Evolutionary conservation across 2,113 vertebrate species (phyloP), one percentile per base, ranked within the genome.

Genomic region (Onychostoma macrolepis): DNA sequence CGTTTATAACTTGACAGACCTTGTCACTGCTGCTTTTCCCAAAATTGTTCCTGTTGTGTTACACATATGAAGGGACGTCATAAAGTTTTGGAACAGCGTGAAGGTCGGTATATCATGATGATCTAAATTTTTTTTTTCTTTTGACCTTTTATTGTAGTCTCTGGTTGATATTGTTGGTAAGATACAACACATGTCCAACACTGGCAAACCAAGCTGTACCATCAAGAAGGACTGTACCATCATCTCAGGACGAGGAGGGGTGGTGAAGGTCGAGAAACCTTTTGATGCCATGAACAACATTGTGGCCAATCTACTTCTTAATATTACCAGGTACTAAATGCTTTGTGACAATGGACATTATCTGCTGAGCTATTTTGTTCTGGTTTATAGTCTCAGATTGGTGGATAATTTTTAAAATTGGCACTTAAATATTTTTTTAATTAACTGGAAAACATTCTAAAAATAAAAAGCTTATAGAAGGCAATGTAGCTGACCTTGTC

Each of bases 221-320:
- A 92, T 98, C 89, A 98, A 95, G 89, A 96, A 89, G 78, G 94
- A 93, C 90, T 96, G 95, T 90, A 87, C 96, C 24, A 38, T 99
- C 80, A 97, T 96, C 50, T 98, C 96, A 4, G 95, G 94, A 33
- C 90, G 89, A 86, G 95, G 95, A 2, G 86, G 92, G 15, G 84
- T 93, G 50, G 94, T 93, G 1, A 92, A 90, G 0, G 88, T 92
- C 0, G 95, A 97, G 90, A 99, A 97, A 85, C 97, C 98, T 0
- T 99, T 99, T 92, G 98, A 99, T 84, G 93, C 96, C 41, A 98
- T 99, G 98, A 99, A 99, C 92, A 99, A 99, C 91, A 97, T 99
- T 0, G 95, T 99, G 87, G 98, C 97, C 56, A 99, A 99, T 92
- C 93, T 99, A 90, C 92, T 99, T 82, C 96, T 99, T 85, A 97